phyloP scores from a whole-genome alignment of 2,797 vertebrate genomes.

The Protosalanx chinensis region DNA sequence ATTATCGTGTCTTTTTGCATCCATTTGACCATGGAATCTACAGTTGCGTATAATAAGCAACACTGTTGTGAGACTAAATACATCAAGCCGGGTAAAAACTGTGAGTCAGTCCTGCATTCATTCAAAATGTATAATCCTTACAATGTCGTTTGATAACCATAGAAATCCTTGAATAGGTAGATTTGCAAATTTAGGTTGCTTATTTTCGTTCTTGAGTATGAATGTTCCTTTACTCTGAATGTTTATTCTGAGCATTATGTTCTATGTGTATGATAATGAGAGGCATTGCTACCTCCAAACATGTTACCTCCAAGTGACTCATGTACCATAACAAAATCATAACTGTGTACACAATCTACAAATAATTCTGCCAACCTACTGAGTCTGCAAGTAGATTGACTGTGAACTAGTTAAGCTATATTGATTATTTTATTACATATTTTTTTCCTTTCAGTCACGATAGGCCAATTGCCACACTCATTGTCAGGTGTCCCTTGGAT shows the following conservation, averaged over 20 bases:
- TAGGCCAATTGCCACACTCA: too few relatives aligned
- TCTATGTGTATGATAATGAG: neutral
- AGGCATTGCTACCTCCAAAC: neutral
- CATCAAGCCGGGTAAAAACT: neutral
- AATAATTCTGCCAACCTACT: too few relatives aligned
- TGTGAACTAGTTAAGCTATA: too few relatives aligned
- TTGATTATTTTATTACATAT: too few relatives aligned
- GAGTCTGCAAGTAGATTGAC: too few relatives aligned
- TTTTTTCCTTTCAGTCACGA: too few relatives aligned
- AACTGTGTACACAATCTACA: too few relatives aligned
- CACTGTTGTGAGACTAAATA: neutral
- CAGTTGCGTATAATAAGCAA: neutral
- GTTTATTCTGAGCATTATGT: neutral
- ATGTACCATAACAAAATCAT: neutral
- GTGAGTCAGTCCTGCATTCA: neutral
- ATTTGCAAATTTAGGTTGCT: neutral
- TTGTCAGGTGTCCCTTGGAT: too few relatives aligned
- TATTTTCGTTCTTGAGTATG: slow-evolving; percentile 8
- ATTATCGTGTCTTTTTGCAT: neutral
- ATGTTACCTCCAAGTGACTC: neutral
- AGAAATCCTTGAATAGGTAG: neutral
- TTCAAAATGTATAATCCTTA: neutral
- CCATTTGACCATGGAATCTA: neutral
- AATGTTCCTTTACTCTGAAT: neutral
- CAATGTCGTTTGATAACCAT: neutral